Evolutionary conservation across 2,888 invertebrate genomes (phyloP).

Genomic region (Yponomeuta evonymella): DNA sequence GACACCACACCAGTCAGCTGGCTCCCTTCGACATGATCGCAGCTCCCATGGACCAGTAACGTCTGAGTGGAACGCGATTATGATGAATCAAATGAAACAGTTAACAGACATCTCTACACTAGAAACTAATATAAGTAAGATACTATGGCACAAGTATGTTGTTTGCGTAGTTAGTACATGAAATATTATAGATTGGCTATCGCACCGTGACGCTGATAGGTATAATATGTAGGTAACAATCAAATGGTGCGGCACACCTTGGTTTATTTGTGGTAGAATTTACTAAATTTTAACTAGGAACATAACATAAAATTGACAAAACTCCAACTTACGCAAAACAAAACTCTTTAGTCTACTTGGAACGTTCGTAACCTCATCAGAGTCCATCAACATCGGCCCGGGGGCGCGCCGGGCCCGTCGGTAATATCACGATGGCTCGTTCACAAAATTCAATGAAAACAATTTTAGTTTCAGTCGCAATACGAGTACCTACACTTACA

Average conservation of each 20-base stretch:
- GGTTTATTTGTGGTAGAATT: slow-evolving; percentile 11
- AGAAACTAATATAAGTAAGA: slow-evolving; percentile 5
- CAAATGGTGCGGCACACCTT: background rate
- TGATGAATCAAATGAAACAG: slow-evolving; percentile 9
- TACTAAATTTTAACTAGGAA: slow-evolving; percentile 45
- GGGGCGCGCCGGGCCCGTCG: background rate
- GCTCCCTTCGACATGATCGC: background rate
- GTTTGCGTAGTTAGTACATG: slow-evolving; percentile 5
- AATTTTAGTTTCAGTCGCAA: background rate
- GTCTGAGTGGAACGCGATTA: background rate
- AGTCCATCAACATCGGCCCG: background rate
- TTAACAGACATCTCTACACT: slow-evolving; percentile 9
- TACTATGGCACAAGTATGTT: slow-evolving; percentile 13
- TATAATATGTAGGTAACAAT: slow-evolving; percentile 9
- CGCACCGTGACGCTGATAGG: background rate
- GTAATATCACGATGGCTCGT: background rate
- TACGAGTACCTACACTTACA: background rate
- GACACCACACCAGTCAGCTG: no score
- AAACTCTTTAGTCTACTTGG: slow-evolving; percentile 41
- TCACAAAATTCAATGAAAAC: background rate
- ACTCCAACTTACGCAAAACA: slow-evolving; percentile 49
- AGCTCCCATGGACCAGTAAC: background rate
- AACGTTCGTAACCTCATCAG: slow-evolving; percentile 18
- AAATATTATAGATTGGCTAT: slow-evolving; percentile 3
- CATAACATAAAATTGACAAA: slow-evolving; percentile 62